Evolutionary conservation across 2,797 vertebrate species (phyloP).

Genomic region (Cyclura pinguis): DNA sequence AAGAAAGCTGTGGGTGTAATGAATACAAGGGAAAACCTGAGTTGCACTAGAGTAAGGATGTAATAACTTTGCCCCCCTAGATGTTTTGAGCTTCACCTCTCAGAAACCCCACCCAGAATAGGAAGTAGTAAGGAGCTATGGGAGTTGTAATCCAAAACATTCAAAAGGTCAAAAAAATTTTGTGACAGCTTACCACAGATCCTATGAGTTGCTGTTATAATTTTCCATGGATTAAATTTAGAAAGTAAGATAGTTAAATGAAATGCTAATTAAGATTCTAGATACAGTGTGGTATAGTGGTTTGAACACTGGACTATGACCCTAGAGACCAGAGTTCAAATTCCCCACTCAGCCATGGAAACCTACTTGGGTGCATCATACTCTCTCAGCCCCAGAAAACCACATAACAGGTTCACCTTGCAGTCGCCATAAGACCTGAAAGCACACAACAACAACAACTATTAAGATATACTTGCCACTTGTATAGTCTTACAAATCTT

Average conservation of each 20-base stretch:
- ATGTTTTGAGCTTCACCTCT: not conserved
- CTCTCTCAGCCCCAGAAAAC: too few species aligned
- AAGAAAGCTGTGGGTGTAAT: not conserved
- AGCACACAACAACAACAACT: too few species aligned
- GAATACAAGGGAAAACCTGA: not conserved
- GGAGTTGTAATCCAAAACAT: not conserved
- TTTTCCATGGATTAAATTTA: not conserved
- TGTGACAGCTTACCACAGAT: not conserved
- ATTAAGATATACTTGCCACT: too few species aligned
- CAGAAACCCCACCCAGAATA: not conserved
- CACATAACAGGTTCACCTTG: too few species aligned
- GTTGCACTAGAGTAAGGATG: not conserved
- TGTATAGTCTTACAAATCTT: too few species aligned
- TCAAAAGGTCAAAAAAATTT: not conserved
- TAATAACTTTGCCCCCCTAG: not conserved
- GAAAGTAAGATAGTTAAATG: not conserved
- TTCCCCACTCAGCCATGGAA: too few species aligned
- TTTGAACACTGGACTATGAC: too few species aligned
- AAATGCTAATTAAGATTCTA: not conserved
- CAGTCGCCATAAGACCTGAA: too few species aligned
- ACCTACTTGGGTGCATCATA: too few species aligned
- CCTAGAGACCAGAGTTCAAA: too few species aligned
- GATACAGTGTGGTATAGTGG: too few species aligned
- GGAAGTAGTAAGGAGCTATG: not conserved
- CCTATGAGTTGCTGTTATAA: too few species aligned